These are phyloP conservation scores for Onychomys leucogaster DNA, from an alignment of 2,797 vertebrate species.

Conservation along the genomic window DNA sequence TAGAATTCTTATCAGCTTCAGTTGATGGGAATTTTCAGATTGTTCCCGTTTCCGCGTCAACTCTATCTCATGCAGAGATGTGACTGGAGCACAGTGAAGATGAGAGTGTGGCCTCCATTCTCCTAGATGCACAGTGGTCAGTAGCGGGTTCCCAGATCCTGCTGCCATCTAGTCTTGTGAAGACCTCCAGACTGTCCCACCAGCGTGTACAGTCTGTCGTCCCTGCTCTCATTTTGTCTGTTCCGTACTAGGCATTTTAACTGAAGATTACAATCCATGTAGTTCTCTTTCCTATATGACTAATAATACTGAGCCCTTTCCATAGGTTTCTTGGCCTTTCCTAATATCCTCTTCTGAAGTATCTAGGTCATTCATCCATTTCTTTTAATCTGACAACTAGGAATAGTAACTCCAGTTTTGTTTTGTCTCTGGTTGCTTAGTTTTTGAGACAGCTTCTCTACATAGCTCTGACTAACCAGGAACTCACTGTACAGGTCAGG, in stretches of 20 bases:
- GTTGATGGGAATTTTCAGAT: background rate
- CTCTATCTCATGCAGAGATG: background rate
- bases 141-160: background rate
- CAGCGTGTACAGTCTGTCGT: background rate
- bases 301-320: background rate
- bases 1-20: background rate
- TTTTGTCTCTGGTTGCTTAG: background rate
- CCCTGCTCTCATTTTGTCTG: background rate
- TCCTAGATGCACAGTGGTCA: background rate
- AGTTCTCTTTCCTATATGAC: background rate
- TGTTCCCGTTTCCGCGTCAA: background rate
- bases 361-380: background rate
- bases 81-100: too few species aligned
- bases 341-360: background rate
- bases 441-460: background rate
- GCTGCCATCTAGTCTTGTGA: background rate
- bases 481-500: background rate
- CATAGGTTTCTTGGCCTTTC: background rate
- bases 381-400: background rate
- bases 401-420: background rate
- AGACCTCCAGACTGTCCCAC: background rate
- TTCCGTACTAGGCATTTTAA: background rate
- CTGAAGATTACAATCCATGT: background rate
- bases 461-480: background rate
- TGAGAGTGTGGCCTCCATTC: background rate